phyloP scores from a whole-genome alignment of 2,888 invertebrate species.

The Thumatha senex region DNA sequence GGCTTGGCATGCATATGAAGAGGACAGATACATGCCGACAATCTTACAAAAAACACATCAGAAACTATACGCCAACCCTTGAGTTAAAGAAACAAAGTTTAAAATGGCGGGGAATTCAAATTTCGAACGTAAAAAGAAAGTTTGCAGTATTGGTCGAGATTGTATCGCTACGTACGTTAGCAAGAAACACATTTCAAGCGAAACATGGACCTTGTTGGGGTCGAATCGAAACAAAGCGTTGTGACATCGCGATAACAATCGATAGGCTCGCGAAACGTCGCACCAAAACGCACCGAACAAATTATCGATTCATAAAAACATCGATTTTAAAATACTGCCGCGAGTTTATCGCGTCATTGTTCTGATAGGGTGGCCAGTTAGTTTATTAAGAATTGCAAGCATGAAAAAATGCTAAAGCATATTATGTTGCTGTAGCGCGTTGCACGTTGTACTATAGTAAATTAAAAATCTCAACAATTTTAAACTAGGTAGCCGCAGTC shows the following conservation, averaged over 20 bases:
- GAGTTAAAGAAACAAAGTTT: constrained; percentile 36
- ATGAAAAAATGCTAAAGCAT: constrained; percentile 29
- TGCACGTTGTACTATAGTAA: constrained; percentile 26
- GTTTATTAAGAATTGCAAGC: constrained; percentile 31
- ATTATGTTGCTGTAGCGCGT: constrained; percentile 29
- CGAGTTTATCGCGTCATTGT: constrained; percentile 73
- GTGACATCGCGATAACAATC: constrained; percentile 79
- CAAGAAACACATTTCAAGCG: constrained; percentile 82
- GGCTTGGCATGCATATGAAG: constrained; percentile 76
- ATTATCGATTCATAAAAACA: constrained; percentile 84
- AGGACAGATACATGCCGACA: constrained; percentile 57
- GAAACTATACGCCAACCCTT: constrained; percentile 30
- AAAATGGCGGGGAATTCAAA: constrained; percentile 37
- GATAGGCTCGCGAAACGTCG: constrained; percentile 78
- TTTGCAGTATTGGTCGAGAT: constrained; percentile 65
- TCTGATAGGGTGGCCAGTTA: constrained; percentile 65
- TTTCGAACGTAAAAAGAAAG: constrained; percentile 45
- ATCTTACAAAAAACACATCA: constrained; percentile 22
- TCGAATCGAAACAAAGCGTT: constrained; percentile 81
- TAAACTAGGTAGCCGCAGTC: no score
- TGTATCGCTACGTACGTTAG: constrained; percentile 77
- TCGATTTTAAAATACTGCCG: constrained; percentile 80
- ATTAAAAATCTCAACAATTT: constrained; percentile 16
- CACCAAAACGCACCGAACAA: constrained; percentile 79
- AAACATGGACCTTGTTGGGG: constrained; percentile 76